A percentile compares a stretch with the other conserved stretches of the same genome.
These are phyloP conservation scores for Prionace glauca DNA, from an alignment of 2,797 vertebrate species.

Conservation along the genomic window DNA sequence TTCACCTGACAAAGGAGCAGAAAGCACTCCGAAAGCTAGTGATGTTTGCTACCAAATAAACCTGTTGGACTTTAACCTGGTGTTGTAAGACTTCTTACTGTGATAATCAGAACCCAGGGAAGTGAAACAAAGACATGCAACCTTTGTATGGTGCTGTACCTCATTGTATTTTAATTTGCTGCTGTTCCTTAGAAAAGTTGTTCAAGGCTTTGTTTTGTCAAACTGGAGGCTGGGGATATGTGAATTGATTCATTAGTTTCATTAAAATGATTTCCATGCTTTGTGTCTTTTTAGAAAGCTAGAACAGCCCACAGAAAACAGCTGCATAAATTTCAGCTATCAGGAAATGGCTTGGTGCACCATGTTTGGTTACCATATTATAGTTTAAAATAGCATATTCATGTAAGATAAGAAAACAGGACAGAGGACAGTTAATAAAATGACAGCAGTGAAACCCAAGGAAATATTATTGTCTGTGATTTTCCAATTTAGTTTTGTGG, in stretches of 20 bases:
- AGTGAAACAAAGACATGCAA: neutral
- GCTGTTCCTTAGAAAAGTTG: neutral
- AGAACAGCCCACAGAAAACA: neutral
- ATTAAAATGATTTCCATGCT: neutral
- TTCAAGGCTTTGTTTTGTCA: neutral
- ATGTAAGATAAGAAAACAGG: neutral
- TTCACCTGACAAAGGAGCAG: no score
- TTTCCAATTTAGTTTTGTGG: neutral
- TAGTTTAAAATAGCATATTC: neutral
- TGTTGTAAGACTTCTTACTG: neutral
- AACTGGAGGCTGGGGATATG: neutral
- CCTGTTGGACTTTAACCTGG: no score
- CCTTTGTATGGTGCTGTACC: neutral
- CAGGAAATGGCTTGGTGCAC: neutral
- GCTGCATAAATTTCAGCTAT: neutral
- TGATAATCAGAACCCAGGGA: neutral
- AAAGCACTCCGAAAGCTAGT: no score
- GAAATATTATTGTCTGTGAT: neutral
- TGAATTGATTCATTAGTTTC: neutral
- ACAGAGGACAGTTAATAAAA: neutral
- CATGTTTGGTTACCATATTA: neutral
- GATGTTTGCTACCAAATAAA: no score
- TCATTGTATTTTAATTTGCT: neutral
- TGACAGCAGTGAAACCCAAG: neutral
- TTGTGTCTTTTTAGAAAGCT: neutral